Conservation (phyloP, 2,888 invertebrate species). For the Aphrophora alni region DNA sequence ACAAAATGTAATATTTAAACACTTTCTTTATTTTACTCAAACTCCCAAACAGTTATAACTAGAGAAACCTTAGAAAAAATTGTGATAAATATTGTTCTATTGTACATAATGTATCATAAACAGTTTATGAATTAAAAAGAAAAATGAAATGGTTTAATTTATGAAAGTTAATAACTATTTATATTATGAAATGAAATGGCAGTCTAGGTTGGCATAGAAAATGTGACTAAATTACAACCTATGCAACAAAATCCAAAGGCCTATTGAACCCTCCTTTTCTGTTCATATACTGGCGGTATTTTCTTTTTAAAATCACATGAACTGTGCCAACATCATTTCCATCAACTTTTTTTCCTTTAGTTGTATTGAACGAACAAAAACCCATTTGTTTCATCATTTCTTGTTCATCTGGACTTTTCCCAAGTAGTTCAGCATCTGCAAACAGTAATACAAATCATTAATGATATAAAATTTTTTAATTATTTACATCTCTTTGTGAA, state of each 20-base stretch:
- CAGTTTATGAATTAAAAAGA: too few species aligned
- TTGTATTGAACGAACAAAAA: constrained; percentile 93
- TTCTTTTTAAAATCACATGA: constrained; percentile 93
- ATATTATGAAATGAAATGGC: too few species aligned
- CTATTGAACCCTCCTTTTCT: constrained; percentile 98
- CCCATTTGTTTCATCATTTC: constrained; percentile 98
- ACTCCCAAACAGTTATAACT: too few species aligned
- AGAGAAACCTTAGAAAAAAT: too few species aligned
- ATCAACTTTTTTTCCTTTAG: constrained; percentile 94
- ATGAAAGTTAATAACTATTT: too few species aligned
- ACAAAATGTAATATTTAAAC: too few species aligned
- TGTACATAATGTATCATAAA: too few species aligned
- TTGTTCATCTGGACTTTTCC: constrained; percentile 88
- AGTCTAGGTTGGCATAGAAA: too few species aligned
- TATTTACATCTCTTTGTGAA: constrained; percentile 12
- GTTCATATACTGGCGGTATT: constrained; percentile 99
- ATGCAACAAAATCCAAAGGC: constrained; percentile 96
- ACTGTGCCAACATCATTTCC: constrained; percentile 95
- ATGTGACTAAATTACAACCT: constrained; percentile 44
- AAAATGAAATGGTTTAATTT: too few species aligned
- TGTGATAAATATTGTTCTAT: too few species aligned
- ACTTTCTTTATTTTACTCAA: too few species aligned
- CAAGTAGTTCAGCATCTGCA: constrained; percentile 85
- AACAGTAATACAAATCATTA: constrained; percentile 35
- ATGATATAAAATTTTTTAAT: neutral